Evolutionary conservation across 2,797 vertebrate genomes (phyloP).

Genomic region (Streptopelia turtur): DNA sequence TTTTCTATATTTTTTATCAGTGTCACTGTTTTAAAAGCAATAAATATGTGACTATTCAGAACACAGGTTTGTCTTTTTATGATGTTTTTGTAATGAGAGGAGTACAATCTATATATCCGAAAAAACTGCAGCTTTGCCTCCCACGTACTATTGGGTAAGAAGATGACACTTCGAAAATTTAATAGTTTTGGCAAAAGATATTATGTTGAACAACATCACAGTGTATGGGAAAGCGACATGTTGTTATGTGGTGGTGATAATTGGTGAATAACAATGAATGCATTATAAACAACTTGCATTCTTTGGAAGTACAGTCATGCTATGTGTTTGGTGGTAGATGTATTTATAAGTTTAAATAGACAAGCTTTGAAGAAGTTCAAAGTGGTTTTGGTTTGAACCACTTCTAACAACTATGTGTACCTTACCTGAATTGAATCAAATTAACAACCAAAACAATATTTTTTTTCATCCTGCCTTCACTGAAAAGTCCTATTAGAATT

Average conservation of each 20-base stretch:
- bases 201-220: slow-evolving; percentile 27
- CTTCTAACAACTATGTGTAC: not conserved
- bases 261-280: slow-evolving; percentile 10
- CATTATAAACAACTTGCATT: not conserved
- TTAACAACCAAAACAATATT: not conserved
- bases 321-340: not conserved
- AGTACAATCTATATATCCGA: not conserved
- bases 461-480: not conserved
- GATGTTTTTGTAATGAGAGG: not conserved
- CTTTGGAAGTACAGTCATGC: not conserved
- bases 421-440: slow-evolving; percentile 13
- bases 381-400: slow-evolving; percentile 11
- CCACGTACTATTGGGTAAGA: not conserved
- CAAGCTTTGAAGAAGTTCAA: slow-evolving; percentile 39
- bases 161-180: not conserved
- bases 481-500: not conserved
- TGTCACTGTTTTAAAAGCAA: not conserved
- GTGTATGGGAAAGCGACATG: not conserved
- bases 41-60: not conserved
- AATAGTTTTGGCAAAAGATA: not conserved
- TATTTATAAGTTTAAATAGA: slow-evolving; percentile 11
- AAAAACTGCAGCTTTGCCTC: not conserved
- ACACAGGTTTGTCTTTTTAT: not conserved
- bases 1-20: not conserved
- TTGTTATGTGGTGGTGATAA: slow-evolving; percentile 7